A percentile compares a stretch with the other conserved stretches of the same genome.
These are phyloP conservation scores for Lasioglossum albipes DNA, from an alignment of 1,140 invertebrate genomes.

Conservation along the genomic window DNA sequence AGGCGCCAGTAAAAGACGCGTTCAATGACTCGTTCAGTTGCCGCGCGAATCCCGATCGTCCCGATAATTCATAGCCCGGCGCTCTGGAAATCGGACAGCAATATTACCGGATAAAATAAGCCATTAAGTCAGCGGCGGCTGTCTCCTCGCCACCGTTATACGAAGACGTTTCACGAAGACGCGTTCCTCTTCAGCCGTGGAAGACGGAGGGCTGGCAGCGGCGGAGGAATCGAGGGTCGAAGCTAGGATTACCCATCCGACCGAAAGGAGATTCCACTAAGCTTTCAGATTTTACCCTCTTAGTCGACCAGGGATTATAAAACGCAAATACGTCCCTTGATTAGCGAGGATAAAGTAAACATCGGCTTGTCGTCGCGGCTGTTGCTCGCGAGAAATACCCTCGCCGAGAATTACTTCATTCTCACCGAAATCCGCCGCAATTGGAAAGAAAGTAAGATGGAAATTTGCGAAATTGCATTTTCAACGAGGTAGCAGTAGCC, in stretches of 20 bases:
- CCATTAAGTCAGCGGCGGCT: slow-evolving; percentile 73
- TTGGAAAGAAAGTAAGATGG: neutral
- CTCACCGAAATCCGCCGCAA: neutral
- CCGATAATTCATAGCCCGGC: slow-evolving; percentile 18
- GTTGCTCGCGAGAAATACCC: slow-evolving; percentile 53
- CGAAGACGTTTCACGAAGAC: slow-evolving; percentile 64
- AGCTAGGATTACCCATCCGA: slow-evolving; percentile 73
- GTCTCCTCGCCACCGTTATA: slow-evolving; percentile 56
- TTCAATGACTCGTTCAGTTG: slow-evolving; percentile 17
- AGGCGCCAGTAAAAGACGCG: no score
- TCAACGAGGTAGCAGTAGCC: neutral
- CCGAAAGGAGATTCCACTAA: slow-evolving; percentile 79
- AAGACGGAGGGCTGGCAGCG: slow-evolving; percentile 52
- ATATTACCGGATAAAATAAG: slow-evolving; percentile 78
- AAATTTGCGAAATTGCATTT: neutral
- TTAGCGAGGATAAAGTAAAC: slow-evolving; percentile 78
- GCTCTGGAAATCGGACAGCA: slow-evolving; percentile 55
- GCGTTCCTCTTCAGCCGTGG: slow-evolving; percentile 45
- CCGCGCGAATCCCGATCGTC: slow-evolving; percentile 18
- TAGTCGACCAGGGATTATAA: slow-evolving; percentile 78
- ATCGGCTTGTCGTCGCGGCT: slow-evolving; percentile 63
- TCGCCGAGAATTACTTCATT: slow-evolving; percentile 28
- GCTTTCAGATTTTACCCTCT: slow-evolving; percentile 79
- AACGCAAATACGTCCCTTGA: slow-evolving; percentile 80
- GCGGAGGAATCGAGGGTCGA: slow-evolving; percentile 58